A percentile compares a stretch with the other conserved stretches of the same genome.
Conservation (phyloP, 2,888 invertebrate species). For the Stratiomys singularior region DNA sequence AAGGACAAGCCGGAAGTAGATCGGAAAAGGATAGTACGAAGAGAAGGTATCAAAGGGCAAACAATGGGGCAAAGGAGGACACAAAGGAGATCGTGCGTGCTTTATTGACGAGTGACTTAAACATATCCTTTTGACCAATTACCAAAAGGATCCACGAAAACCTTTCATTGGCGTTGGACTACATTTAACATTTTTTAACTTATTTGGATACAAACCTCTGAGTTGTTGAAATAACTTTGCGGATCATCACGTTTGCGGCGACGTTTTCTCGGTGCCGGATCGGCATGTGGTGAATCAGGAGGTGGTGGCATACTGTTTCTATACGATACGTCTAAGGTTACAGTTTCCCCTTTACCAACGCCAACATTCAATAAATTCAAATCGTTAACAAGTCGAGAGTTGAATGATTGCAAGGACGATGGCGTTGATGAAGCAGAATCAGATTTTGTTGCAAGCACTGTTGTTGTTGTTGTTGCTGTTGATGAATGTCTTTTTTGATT, state of each 20-base stretch:
- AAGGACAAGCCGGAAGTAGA: too few relatives aligned
- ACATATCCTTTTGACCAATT: too few relatives aligned
- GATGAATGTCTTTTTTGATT: background rate
- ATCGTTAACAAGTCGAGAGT: background rate
- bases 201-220: constrained; percentile 59
- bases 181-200: too few relatives aligned
- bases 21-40: too few relatives aligned
- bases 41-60: too few relatives aligned
- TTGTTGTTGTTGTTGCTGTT: constrained; percentile 12
- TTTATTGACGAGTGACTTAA: too few relatives aligned
- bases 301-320: constrained; percentile 67
- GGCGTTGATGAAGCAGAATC: background rate
- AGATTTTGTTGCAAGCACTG: constrained; percentile 23
- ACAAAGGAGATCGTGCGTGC: too few relatives aligned
- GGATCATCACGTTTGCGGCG: constrained; percentile 73
- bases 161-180: too few relatives aligned
- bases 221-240: constrained; percentile 69
- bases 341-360: background rate
- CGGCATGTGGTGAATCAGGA: constrained; percentile 67
- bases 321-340: background rate
- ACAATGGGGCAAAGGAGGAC: too few relatives aligned
- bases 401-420: constrained; percentile 30
- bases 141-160: too few relatives aligned
- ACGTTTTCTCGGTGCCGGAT: constrained; percentile 72
- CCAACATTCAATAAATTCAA: background rate